Conservation (phyloP, 2,113 vertebrate species). For the Xenotilapia leptura region DNA sequence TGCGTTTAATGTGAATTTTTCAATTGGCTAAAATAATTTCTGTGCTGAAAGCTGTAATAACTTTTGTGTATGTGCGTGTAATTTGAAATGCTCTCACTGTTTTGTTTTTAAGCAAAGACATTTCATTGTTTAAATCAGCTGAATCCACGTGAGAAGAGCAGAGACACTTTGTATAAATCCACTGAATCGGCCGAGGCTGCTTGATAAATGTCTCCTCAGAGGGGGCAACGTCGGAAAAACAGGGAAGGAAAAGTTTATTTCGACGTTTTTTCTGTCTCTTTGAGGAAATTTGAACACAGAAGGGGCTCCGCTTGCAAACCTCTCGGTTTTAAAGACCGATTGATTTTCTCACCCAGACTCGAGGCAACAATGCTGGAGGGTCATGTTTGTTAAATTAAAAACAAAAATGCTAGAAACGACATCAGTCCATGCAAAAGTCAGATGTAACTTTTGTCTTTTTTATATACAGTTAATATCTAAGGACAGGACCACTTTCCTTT, state of each 20-base stretch:
- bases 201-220: constrained; percentile 61
- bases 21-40: background rate
- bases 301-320: constrained; percentile 33
- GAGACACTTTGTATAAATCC: constrained; percentile 12
- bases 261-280: constrained; percentile 40
- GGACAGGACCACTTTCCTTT: constrained; percentile 51
- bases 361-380: constrained; percentile 53
- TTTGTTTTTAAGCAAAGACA: constrained; percentile 16
- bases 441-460: constrained; percentile 73
- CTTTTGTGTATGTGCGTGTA: background rate
- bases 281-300: constrained; percentile 31
- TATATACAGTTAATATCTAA: constrained; percentile 75
- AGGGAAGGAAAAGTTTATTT: constrained; percentile 49
- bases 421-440: constrained; percentile 79
- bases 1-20: constrained; percentile 40
- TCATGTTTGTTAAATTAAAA: constrained; percentile 50
- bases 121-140: constrained; percentile 9
- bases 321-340: constrained; percentile 42
- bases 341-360: constrained; percentile 36
- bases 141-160: constrained; percentile 34
- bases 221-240: constrained; percentile 36
- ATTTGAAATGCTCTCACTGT: constrained; percentile 11
- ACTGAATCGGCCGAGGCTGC: background rate
- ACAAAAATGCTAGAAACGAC: constrained; percentile 51
- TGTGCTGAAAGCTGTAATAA: background rate